Evolutionary conservation across 1,140 invertebrate species (phyloP), one percentile per base, ranked within the genome.

Genomic region (Drosophila funebris): DNA sequence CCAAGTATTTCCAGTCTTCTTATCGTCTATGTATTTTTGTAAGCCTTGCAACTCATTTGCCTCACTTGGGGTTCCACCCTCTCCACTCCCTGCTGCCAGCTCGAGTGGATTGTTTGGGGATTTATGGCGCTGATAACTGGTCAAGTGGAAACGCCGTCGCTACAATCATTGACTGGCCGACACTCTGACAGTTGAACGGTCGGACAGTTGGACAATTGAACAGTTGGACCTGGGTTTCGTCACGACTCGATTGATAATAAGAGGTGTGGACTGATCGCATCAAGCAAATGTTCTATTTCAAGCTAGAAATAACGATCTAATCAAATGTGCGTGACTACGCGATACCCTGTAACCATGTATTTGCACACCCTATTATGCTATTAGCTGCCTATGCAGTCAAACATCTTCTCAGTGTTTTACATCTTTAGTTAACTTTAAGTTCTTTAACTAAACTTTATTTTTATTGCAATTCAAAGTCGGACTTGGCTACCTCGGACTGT

Each of bases 111-210:
- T 83, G 79, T 79, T 83, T 79, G 82, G 76, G 83, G 83, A 88
- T 83, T 88, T 88, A 88, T 88, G 84, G 67, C 64, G 68, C 79
- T 69, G 83, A 88, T 88, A 88, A 63, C 78, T 83, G 83, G 78
- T 89, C 84, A 88, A 88, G 83, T 88, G 76, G 60, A 73, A 54
- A 57, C 39, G 58, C 70, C 57, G 27, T 48, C 58, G 46, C 20
- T 16, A 56, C 18, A 50, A 50, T 63, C 60, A 11, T 11, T 29
- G 62, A 61, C 31, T 37, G 50, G 14, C 39, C 13, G 29, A 50
- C 36, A 5, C 33, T 13, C 36, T 11, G 62, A 27, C 46, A 41
- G 6, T 24, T 46, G 22, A 13, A 20, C 36, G 44, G 41, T 27
- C 22, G 44, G 57, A 43, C 27, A 27, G 22, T 43, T 31, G 36